These are phyloP conservation scores for Psettodes erumei DNA, from an alignment of 2,113 vertebrate species.

Conservation along the genomic window DNA sequence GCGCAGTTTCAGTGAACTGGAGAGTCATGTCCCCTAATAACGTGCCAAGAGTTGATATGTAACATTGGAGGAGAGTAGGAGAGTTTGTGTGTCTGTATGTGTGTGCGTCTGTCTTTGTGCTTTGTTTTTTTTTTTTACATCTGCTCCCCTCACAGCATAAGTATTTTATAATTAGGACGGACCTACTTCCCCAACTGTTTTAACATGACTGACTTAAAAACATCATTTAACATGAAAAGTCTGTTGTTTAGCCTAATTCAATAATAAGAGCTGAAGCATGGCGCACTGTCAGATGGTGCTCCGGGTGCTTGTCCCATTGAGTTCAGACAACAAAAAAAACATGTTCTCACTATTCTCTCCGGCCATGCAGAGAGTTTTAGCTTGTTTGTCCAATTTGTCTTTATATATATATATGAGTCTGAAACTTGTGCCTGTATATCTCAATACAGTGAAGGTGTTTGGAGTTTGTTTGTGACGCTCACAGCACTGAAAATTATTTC, in stretches of 20 bases:
- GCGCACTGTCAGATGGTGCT: slow-evolving; percentile 16
- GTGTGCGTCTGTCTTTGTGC: not conserved
- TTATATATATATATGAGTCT: not conserved
- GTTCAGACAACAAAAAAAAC: not conserved
- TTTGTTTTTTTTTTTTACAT: slow-evolving; percentile 15
- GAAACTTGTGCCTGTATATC: not conserved
- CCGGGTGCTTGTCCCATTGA: slow-evolving; percentile 7
- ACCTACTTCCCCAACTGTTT: slow-evolving; percentile 45
- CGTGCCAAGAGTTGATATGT: slow-evolving; percentile 17
- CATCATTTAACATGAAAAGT: slow-evolving; percentile 5
- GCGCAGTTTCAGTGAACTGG: slow-evolving; percentile 29
- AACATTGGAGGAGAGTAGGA: slow-evolving; percentile 27
- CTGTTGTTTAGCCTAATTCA: slow-evolving; percentile 31
- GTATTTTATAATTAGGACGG: slow-evolving; percentile 61
- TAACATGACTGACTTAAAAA: slow-evolving; percentile 45
- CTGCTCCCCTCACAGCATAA: slow-evolving; percentile 32
- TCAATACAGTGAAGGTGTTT: not conserved
- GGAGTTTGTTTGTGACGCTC: not conserved
- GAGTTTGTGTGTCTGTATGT: slow-evolving; percentile 23
- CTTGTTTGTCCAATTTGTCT: not conserved
- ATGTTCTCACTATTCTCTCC: slow-evolving; percentile 1
- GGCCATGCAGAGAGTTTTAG: not conserved
- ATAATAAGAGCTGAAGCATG: slow-evolving; percentile 27
- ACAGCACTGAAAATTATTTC: not conserved
- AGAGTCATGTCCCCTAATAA: slow-evolving; percentile 40